Evolutionary conservation across 2,113 vertebrate genomes (phyloP), one percentile per base, ranked within the genome.

Genomic region (Sinocyclocheilus rhinocerous): DNA sequence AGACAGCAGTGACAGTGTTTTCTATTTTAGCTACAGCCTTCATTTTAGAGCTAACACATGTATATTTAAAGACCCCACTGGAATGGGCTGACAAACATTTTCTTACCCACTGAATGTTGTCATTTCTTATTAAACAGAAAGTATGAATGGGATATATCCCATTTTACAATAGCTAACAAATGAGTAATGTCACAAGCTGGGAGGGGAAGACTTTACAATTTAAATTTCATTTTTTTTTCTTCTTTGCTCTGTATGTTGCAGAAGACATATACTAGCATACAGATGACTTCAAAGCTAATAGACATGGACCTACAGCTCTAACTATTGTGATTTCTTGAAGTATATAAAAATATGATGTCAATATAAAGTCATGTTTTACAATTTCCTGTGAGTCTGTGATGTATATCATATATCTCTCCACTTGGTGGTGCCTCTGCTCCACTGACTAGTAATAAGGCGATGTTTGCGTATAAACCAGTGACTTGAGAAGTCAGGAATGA

Each of bases 361-460:
- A 55, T 55, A 18, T 13, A 50, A 50, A 13, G 48, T 13, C n/a
- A 65, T 36, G 6, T 29, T 72, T 39, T 20, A 70, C 2, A 36
- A 70, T 20, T 42, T 45, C 70, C 13, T 77, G 73, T 24, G 0
- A n/a, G 39, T 24, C 73, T 50, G 45, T 76, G 5, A 13, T 45
- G n/a, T 50, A 6, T 8, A 26, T 79, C 26, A 29, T 4, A 36
- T 7, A 15, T 72, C 22, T 65, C 6, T 0, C 79, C 79, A 48
- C 79, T 12, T 81, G 79, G 59, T 63, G 79, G 79, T 26, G 79
- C 79, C 13, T 39, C 36, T 81, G 36, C 79, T 81, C 79, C 59
- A 81, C 22, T 22, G 4, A 50, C 3, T 50, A 65, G 39, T 13
- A 48, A 22, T n/a, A 11, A 45, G 22, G 18, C 57, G 2, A 65